Conservation (phyloP, 2,888 invertebrate genomes). For the Terebella lapidaria region DNA sequence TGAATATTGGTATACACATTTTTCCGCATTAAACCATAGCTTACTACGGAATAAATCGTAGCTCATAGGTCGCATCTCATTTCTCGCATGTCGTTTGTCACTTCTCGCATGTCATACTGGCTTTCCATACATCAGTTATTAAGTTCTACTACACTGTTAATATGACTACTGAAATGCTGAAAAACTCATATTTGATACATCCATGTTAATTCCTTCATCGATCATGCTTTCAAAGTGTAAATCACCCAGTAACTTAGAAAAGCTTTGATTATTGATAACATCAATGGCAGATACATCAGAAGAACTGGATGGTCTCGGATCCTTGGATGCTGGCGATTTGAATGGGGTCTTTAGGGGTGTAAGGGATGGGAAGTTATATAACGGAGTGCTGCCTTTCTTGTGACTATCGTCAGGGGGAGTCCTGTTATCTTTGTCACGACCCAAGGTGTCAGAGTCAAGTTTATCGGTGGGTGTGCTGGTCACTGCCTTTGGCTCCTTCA, state of each 20-base stretch:
- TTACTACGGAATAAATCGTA: no score
- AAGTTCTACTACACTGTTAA: no score
- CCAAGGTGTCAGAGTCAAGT: not conserved
- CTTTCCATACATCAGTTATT: no score
- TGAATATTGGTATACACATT: no score
- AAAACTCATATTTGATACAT: not conserved
- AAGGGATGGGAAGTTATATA: not conserved
- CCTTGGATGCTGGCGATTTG: not conserved
- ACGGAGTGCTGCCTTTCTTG: not conserved
- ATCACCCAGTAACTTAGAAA: not conserved
- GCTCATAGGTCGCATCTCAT: no score
- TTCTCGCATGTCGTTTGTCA: no score
- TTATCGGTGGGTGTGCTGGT: not conserved
- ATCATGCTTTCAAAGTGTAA: constrained; percentile 1
- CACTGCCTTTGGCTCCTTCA: not conserved
- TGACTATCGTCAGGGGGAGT: no score
- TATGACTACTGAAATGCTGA: not conserved
- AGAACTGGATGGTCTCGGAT: not conserved
- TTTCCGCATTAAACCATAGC: no score
- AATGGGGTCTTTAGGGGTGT: not conserved
- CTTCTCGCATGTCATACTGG: no score
- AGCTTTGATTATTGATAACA: not conserved
- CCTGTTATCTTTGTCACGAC: not conserved
- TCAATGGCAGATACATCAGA: not conserved
- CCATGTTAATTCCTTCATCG: not conserved